These are phyloP conservation scores for Plagodis dolabraria DNA, from an alignment of 2,888 invertebrate species.

Conservation along the genomic window DNA sequence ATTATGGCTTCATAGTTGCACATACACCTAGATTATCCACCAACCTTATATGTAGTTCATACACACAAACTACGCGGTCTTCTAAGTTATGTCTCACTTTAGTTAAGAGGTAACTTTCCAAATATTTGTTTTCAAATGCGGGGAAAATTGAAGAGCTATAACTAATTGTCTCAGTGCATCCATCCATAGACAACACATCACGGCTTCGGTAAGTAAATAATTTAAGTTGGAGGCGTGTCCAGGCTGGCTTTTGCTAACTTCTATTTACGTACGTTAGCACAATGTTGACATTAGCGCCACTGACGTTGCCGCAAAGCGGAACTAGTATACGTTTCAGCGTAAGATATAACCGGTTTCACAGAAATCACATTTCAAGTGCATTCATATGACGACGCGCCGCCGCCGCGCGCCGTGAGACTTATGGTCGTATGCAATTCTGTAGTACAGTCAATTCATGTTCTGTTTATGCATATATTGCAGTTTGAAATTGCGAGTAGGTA, in stretches of 20 bases:
- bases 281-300: constrained; percentile 52
- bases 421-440: neutral
- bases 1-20: no score
- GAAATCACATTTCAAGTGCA: constrained; percentile 64
- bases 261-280: constrained; percentile 60
- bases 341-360: constrained; percentile 61
- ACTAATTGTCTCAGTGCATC: no score
- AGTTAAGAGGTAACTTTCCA: no score
- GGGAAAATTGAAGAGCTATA: no score
- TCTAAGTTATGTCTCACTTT: no score
- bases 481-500: constrained; percentile 8
- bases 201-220: constrained; percentile 64
- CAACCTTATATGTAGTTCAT: no score
- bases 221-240: constrained; percentile 56
- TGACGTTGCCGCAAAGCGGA: constrained; percentile 26
- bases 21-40: no score
- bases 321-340: constrained; percentile 40
- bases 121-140: no score
- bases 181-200: constrained; percentile 10
- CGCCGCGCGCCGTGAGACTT: constrained; percentile 1
- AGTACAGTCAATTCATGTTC: constrained; percentile 14
- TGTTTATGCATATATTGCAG: constrained; percentile 25
- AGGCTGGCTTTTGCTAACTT: constrained; percentile 60
- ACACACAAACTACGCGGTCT: no score
- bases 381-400: constrained; percentile 20